Evolutionary conservation across 2,888 invertebrate species (phyloP), one percentile per base, ranked within the genome.

Genomic region (Drosophila kuntzei): DNA sequence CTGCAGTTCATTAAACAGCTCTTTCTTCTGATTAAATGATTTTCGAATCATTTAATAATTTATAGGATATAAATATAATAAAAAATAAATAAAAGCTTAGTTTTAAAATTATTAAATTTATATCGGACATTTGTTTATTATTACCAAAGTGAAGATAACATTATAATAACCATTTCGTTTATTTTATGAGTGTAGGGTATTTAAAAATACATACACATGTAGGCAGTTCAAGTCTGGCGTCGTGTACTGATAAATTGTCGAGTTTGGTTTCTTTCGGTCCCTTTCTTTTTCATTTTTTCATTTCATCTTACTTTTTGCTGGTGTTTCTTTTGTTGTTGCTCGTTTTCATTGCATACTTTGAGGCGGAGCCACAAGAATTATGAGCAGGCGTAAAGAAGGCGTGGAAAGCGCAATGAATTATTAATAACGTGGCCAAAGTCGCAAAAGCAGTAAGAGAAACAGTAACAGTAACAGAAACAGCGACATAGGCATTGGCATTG

Each of bases 401-500:
- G 76, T 74, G 67, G 85, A 84, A 84, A 71, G 73, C 69, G 71
- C 81, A 68, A 84, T 89, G 87, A 87, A 89, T 89, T 87, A 87
- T 85, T 89, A 80, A 89, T 78, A 76, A 76, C 51, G 54, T 55
- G 58, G 14, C 46, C 76, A 39, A 50, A 63, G 47, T 43, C 44
- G 29, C 55, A 36, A n/a, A 44, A 36, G 43, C 29, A 16, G 3
- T 9, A 36, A 20, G 27, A 11, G 9, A 37, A 37, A 16, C 37
- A 3, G 8, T 3, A 7, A 8, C 3, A 32, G 32, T 12, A 3
- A 4, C 32, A 36, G n/a, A 36, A 14, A 37, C 16, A 18, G 39
- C 37, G 8, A 37, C 7, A 32, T 1, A 3, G 34, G 27, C 18
- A 25, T 22, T 16, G 22, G 14, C 58, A 39, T 16, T 32, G 12